Conservation (phyloP, 1,140 invertebrate genomes). For the Phthorimaea operculella region DNA sequence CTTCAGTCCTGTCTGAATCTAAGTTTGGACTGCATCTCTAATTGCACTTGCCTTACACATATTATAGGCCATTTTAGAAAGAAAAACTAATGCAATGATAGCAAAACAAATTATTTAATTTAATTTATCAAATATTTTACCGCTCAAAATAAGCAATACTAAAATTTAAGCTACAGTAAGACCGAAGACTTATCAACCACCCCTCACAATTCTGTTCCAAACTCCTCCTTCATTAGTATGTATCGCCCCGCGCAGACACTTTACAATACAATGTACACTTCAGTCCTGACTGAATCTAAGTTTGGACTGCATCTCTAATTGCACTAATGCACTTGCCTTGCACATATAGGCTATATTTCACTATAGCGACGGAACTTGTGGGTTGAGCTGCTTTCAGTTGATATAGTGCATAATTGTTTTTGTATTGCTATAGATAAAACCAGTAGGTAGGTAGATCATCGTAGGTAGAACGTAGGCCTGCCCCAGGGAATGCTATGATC, state of each 20-base stretch:
- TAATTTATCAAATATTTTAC: no score
- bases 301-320: neutral
- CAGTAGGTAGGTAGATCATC: no score
- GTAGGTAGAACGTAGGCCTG: no score
- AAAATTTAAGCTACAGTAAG: no score
- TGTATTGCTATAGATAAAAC: no score
- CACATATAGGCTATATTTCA: neutral
- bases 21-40: neutral
- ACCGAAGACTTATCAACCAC: neutral
- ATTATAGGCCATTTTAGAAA: neutral
- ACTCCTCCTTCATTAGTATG: constrained; percentile 11
- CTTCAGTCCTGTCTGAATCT: neutral
- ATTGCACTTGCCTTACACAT: neutral
- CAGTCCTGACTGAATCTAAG: neutral
- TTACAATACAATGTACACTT: neutral
- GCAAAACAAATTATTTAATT: no score
- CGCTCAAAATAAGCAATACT: no score
- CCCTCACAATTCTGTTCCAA: neutral
- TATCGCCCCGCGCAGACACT: constrained; percentile 12
- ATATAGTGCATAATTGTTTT: neutral
- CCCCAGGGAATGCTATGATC: no score
- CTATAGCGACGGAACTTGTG: neutral
- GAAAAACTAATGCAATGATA: no score
- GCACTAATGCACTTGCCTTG: neutral
- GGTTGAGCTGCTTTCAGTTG: neutral